These are phyloP conservation scores for Cordylochernes scorpioides DNA, from an alignment of 2,888 invertebrate species.

Conservation along the genomic window DNA sequence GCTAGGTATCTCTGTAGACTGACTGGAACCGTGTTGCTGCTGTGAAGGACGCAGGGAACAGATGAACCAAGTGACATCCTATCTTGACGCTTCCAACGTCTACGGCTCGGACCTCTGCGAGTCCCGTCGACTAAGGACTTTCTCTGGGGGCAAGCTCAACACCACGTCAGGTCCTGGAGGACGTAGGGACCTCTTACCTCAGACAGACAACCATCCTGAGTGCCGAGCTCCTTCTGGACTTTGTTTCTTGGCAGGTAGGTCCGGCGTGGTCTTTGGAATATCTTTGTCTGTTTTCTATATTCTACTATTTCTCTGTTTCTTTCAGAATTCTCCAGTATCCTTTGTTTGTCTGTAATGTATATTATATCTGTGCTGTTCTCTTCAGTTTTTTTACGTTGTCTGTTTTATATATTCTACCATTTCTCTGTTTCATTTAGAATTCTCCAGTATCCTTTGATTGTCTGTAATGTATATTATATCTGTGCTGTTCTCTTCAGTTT, in stretches of 20 bases:
- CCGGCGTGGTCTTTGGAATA: background rate
- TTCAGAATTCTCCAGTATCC: too few relatives aligned
- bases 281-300: background rate
- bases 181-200: constrained; percentile 49
- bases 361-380: too few relatives aligned
- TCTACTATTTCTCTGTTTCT: background rate
- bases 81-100: constrained; percentile 55
- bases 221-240: constrained; percentile 58
- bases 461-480: too few relatives aligned
- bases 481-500: too few relatives aligned
- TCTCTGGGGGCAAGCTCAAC: constrained; percentile 49
- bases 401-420: too few relatives aligned
- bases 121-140: constrained; percentile 40
- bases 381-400: too few relatives aligned
- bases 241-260: constrained; percentile 52
- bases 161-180: constrained; percentile 39
- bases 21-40: too few relatives aligned
- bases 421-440: too few relatives aligned
- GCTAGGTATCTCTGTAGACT: too few relatives aligned
- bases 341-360: too few relatives aligned
- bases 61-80: constrained; percentile 76
- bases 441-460: too few relatives aligned
- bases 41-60: constrained; percentile 41
- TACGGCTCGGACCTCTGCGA: constrained; percentile 72
- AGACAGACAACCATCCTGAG: constrained; percentile 42